Conservation (phyloP, 2,113 vertebrate genomes). For the Promerops cafer region DNA sequence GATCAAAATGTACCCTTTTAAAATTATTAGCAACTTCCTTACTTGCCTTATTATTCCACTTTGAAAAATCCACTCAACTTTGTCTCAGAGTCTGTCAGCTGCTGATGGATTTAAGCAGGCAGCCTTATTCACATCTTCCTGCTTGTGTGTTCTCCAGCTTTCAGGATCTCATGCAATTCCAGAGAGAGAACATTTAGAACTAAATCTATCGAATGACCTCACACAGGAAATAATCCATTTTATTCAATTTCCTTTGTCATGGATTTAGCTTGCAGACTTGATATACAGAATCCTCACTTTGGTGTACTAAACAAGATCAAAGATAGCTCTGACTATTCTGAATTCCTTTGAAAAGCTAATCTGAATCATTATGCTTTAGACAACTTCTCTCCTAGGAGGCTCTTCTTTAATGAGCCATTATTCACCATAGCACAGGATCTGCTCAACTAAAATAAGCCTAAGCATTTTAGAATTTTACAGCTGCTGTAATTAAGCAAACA, state of each 20-base stretch:
- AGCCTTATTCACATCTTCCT: not conserved
- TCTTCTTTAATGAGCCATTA: slow-evolving; percentile 42
- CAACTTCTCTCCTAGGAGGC: not conserved
- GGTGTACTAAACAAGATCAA: slow-evolving; percentile 54
- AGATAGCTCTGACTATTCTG: slow-evolving; percentile 17
- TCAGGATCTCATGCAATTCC: not conserved
- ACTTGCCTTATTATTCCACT: not conserved
- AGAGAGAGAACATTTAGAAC: not conserved
- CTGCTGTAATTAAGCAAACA: slow-evolving; percentile 1
- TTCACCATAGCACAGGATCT: slow-evolving; percentile 4
- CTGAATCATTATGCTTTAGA: slow-evolving; percentile 37
- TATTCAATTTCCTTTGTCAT: slow-evolving; percentile 4
- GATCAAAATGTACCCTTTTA: not conserved
- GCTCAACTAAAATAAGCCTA: not conserved
- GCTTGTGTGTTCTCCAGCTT: not conserved
- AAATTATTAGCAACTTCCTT: not conserved
- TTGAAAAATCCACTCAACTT: not conserved
- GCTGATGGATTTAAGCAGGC: not conserved
- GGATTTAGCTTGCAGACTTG: not conserved
- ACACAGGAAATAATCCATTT: slow-evolving; percentile 38
- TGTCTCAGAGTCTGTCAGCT: not conserved
- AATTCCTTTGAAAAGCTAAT: slow-evolving; percentile 51
- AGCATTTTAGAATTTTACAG: not conserved
- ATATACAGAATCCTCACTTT: slow-evolving; percentile 22
- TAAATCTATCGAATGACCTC: slow-evolving; percentile 6